Evolutionary conservation across 2,888 invertebrate species (phyloP).

Genomic region (Micoletzkya japonica): DNA sequence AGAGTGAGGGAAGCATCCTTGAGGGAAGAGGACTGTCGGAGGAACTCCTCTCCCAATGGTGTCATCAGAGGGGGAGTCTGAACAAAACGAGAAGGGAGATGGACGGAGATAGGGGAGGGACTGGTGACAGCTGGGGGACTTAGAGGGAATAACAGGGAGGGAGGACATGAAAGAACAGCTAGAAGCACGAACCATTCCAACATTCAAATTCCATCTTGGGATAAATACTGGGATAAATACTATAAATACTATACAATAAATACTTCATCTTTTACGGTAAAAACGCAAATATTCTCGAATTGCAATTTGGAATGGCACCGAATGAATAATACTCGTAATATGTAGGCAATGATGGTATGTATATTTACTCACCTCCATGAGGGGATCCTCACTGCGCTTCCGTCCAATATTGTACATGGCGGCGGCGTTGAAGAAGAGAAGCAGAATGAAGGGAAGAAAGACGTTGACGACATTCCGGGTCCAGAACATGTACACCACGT

Average conservation of each 20-base stretch:
- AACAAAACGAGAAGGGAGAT: neutral
- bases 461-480: slow-evolving; percentile 48
- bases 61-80: slow-evolving; percentile 9
- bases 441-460: slow-evolving; percentile 47
- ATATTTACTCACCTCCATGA: neutral
- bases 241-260: neutral
- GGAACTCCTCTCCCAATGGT: neutral
- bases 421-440: slow-evolving; percentile 33
- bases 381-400: neutral
- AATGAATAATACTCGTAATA: too few species aligned
- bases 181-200: neutral
- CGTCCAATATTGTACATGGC: neutral
- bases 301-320: too few species aligned
- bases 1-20: slow-evolving; percentile 26
- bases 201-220: neutral
- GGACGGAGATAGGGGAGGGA: neutral
- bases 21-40: neutral
- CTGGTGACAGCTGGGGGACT: too few species aligned
- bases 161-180: neutral
- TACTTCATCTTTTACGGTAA: neutral
- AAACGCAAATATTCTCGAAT: neutral
- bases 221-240: neutral
- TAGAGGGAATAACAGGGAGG: neutral
- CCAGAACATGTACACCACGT: slow-evolving; percentile 43
- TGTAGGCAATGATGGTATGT: too few species aligned